Evolutionary conservation across 2,113 vertebrate genomes (phyloP).

Genomic region (Caranx melampygus): DNA sequence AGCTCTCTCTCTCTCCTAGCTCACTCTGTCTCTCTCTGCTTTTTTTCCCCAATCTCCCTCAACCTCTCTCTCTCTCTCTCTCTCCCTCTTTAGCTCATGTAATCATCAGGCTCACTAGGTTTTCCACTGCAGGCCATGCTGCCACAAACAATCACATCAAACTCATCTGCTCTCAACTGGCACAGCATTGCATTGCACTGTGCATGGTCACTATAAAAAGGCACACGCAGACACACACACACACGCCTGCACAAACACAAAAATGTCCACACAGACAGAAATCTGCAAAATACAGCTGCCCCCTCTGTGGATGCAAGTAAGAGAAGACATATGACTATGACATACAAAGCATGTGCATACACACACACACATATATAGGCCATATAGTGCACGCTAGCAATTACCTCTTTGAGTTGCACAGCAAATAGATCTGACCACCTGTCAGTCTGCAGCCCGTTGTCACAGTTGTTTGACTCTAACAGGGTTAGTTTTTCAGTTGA

Average conservation of each 20-base stretch:
- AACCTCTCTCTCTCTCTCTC: slow-evolving; percentile 52
- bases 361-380: neutral
- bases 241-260: slow-evolving; percentile 2
- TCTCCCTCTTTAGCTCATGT: slow-evolving; percentile 81
- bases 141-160: slow-evolving; percentile 79
- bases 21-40: slow-evolving; percentile 29
- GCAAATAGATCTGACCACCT: slow-evolving; percentile 2
- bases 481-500: neutral
- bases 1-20: slow-evolving; percentile 36
- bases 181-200: slow-evolving; percentile 68
- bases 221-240: neutral
- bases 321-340: neutral
- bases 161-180: slow-evolving; percentile 69
- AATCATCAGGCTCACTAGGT: slow-evolving; percentile 73
- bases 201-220: slow-evolving; percentile 27
- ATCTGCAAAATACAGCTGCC: slow-evolving; percentile 12
- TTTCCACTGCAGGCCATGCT: slow-evolving; percentile 73
- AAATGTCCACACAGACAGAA: slow-evolving; percentile 9
- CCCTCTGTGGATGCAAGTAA: neutral
- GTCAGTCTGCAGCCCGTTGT: slow-evolving; percentile 8
- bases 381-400: neutral
- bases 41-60: neutral
- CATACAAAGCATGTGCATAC: neutral
- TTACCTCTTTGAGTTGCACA: neutral
- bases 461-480: slow-evolving; percentile 1